Evolutionary conservation across 2,113 vertebrate genomes (phyloP).

Genomic region (Terrapene triunguis): DNA sequence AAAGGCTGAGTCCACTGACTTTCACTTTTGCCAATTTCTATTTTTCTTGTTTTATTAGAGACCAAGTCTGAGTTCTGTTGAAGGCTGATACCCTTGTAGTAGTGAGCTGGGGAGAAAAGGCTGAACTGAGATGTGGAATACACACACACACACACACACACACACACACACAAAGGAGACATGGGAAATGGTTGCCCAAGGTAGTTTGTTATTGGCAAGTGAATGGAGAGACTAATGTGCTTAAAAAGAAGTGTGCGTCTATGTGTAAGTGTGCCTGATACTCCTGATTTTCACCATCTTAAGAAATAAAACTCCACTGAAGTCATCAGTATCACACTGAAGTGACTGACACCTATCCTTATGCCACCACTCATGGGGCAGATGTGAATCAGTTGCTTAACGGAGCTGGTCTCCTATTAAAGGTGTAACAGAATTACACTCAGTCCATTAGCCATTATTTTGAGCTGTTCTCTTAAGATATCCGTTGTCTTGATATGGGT

Average conservation of each 20-base stretch:
- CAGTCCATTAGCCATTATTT: neutral
- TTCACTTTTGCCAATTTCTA: neutral
- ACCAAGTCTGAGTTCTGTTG: rapidly evolving
- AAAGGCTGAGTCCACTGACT: rapidly evolving
- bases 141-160: rapidly evolving
- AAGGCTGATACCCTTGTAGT: neutral
- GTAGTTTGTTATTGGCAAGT: neutral
- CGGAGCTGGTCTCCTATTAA: neutral
- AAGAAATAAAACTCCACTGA: too few relatives aligned
- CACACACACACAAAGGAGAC: neutral
- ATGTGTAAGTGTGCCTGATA: too few relatives aligned
- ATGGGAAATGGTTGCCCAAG: neutral
- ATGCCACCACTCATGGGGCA: neutral
- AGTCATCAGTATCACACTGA: neutral
- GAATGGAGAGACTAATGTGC: neutral
- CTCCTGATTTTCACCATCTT: neutral
- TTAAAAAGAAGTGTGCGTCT: neutral
- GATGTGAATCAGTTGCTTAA: neutral
- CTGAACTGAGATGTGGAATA: neutral
- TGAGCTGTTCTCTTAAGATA: neutral
- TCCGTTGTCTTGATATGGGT: neutral
- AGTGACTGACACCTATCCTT: neutral
- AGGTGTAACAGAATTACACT: neutral
- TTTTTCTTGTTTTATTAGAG: neutral
- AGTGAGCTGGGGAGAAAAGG: neutral